Percentiles rank a stretch among this genome's conserved stretches.
Conservation (phyloP, 2,113 vertebrate species). For the Salminus brasiliensis region DNA sequence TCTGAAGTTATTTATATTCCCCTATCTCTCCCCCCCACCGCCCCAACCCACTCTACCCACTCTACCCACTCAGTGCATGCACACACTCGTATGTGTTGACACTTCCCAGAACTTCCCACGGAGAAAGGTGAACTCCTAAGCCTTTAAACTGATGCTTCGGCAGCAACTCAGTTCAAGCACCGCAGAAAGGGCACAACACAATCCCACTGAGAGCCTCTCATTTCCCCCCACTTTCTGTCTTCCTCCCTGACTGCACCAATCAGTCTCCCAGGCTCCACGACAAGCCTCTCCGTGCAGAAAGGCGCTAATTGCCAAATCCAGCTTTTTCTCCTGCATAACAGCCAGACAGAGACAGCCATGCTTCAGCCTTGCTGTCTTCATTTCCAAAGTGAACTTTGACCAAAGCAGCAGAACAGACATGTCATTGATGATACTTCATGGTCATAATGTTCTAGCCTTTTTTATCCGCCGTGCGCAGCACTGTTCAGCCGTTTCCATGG, state of each 20-base stretch:
- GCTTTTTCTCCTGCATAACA: not conserved
- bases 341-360: conserved; percentile 3
- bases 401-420: conserved; percentile 4
- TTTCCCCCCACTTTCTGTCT: not conserved
- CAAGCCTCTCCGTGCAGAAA: conserved; percentile 29
- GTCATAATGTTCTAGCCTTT: conserved; percentile 30
- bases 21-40: too few species aligned
- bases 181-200: conserved; percentile 20
- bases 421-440: conserved; percentile 22
- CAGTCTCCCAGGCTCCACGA: conserved; percentile 21
- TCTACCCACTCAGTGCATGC: not conserved
- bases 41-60: too few species aligned
- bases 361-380: conserved; percentile 1
- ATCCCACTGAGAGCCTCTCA: conserved; percentile 24
- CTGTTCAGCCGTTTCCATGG: conserved; percentile 62
- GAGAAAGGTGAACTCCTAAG: conserved; percentile 44
- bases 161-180: conserved; percentile 24
- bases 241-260: not conserved
- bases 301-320: conserved; percentile 32
- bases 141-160: conserved; percentile 40
- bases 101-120: conserved; percentile 45
- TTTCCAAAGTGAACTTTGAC: conserved; percentile 40
- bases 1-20: too few species aligned
- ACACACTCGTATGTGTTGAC: conserved; percentile 24
- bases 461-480: conserved; percentile 40